Evolutionary conservation across 2,797 vertebrate genomes (phyloP).

Genomic region (Tiaroga cobitis): DNA sequence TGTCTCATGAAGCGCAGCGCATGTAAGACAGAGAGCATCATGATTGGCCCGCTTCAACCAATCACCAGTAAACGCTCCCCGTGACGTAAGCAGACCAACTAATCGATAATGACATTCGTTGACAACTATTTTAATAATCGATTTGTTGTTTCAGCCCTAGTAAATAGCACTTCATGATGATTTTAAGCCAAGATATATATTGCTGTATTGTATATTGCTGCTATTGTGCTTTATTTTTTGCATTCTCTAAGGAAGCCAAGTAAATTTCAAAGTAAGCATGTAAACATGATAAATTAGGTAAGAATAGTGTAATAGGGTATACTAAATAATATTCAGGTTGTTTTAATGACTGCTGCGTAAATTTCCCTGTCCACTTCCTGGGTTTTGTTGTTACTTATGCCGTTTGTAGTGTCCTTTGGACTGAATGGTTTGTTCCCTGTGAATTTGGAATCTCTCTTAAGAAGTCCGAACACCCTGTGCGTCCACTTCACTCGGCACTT

Average conservation of each 20-base stretch:
- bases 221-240: not conserved
- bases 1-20: too few species aligned
- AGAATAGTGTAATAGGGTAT: not conserved
- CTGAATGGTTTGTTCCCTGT: not conserved
- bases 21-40: too few species aligned
- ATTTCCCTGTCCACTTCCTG: not conserved
- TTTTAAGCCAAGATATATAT: slow-evolving; percentile 2
- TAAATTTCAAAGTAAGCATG: not conserved
- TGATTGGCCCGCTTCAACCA: too few species aligned
- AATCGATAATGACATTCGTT: too few species aligned
- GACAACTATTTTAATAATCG: too few species aligned
- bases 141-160: too few species aligned
- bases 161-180: not conserved
- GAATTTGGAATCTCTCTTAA: slow-evolving; percentile 10
- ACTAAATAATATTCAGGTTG: not conserved
- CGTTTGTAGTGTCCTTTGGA: not conserved
- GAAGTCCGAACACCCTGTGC: not conserved
- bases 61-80: too few species aligned
- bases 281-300: not conserved
- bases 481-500: not conserved
- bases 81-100: too few species aligned
- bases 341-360: not conserved
- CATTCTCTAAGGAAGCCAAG: not conserved
- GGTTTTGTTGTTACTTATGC: not conserved
- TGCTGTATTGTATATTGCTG: not conserved